These are phyloP conservation scores for Drosophila histrio DNA, from an alignment of 2,888 invertebrate genomes.

Conservation along the genomic window DNA sequence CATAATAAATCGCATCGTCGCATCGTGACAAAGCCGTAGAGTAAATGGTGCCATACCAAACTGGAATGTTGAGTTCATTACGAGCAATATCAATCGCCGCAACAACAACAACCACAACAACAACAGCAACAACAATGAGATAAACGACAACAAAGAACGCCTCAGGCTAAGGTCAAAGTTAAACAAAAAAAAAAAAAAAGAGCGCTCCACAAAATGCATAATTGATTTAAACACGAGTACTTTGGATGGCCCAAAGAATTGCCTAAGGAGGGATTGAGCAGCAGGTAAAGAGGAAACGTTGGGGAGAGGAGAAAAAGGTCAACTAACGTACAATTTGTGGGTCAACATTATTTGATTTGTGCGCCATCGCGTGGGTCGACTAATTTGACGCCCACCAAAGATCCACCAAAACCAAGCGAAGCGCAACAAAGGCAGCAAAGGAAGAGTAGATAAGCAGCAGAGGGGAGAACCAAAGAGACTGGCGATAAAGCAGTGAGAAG, in stretches of 20 bases:
- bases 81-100: slow-evolving; percentile 42
- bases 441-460: slow-evolving; percentile 4
- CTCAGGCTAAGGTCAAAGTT: slow-evolving; percentile 77
- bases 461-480: too few relatives aligned
- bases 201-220: slow-evolving; percentile 74
- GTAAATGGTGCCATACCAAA: slow-evolving; percentile 75
- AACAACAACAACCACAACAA: slow-evolving; percentile 24
- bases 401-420: slow-evolving; percentile 36
- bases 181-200: slow-evolving; percentile 45
- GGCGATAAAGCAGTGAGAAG: too few relatives aligned
- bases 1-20: slow-evolving; percentile 60
- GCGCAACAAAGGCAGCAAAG: slow-evolving; percentile 24
- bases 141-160: slow-evolving; percentile 64
- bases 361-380: slow-evolving; percentile 68
- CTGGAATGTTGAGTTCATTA: slow-evolving; percentile 69
- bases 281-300: too few relatives aligned
- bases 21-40: slow-evolving; percentile 67
- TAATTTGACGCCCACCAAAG: slow-evolving; percentile 74
- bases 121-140: slow-evolving; percentile 31
- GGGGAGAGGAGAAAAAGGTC: slow-evolving; percentile 60
- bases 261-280: not conserved
- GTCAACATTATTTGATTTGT: slow-evolving; percentile 77
- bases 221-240: slow-evolving; percentile 79
- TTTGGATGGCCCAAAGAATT: slow-evolving; percentile 32
- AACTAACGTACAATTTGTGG: slow-evolving; percentile 77